phyloP scores from a whole-genome alignment of 35 echinoderm and acorn worm species.

The Holothuria glaberrima region DNA sequence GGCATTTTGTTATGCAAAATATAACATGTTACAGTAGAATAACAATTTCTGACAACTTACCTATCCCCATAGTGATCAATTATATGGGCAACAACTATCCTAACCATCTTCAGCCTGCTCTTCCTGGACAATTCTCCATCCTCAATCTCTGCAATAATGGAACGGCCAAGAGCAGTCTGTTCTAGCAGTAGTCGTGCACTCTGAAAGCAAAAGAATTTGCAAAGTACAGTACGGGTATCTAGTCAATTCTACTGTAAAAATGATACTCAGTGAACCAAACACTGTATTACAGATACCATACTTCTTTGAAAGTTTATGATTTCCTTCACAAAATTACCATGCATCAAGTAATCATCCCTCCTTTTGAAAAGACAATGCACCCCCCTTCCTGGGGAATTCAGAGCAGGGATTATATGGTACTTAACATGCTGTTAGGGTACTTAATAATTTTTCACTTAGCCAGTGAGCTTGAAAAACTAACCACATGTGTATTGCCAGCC shows the following conservation, averaged over 20 bases:
- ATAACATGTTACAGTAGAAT: neutral
- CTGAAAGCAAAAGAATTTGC: neutral
- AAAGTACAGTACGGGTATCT: no score
- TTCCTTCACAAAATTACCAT: no score
- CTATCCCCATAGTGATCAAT: neutral
- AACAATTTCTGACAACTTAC: neutral
- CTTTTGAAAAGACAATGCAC: neutral
- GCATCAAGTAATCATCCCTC: neutral
- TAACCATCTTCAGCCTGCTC: neutral
- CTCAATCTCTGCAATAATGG: neutral
- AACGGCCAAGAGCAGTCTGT: neutral
- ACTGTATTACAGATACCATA: no score
- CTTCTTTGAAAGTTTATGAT: no score
- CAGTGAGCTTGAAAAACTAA: neutral
- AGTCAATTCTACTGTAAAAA: no score
- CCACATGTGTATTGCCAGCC: neutral
- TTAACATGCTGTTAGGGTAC: neutral
- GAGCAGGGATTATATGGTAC: neutral
- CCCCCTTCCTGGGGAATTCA: neutral
- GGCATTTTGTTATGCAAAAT: neutral
- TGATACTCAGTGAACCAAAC: no score
- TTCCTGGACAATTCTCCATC: slow-evolving; percentile 13
- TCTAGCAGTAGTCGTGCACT: neutral
- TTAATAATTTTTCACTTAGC: neutral
- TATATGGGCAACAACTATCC: neutral